phyloP scores from a whole-genome alignment of 2,888 invertebrate species.

The Melieria crassipennis region DNA sequence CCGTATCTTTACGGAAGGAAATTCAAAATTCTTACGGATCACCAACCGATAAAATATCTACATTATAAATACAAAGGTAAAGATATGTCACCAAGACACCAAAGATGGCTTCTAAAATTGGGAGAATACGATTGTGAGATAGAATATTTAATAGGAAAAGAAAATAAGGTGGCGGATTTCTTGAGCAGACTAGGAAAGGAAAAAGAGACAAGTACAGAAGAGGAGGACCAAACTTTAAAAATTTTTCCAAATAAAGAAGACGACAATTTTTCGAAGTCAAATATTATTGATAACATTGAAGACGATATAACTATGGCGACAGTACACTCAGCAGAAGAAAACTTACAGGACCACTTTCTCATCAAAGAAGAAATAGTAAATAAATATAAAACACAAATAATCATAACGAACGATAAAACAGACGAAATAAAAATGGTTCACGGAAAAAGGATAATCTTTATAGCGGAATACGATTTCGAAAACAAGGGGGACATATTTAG shows the following conservation, averaged over 20 bases:
- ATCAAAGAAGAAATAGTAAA: conserved; percentile 37
- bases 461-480: background rate
- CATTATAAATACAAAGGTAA: conserved; percentile 33
- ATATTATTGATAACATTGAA: conserved; percentile 17
- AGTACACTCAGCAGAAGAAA: conserved; percentile 32
- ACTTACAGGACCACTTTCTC: conserved; percentile 20
- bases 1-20: conserved; percentile 15
- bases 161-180: conserved; percentile 15
- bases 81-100: conserved; percentile 33
- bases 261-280: background rate
- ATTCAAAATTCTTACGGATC: conserved; percentile 24
- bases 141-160: background rate
- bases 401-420: conserved; percentile 34
- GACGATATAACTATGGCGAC: conserved; percentile 29
- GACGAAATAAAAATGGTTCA: no score
- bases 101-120: conserved; percentile 23
- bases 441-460: background rate
- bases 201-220: no score
- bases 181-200: conserved; percentile 23
- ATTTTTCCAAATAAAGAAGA: background rate
- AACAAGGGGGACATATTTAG: background rate
- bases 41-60: conserved; percentile 35
- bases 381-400: conserved; percentile 35
- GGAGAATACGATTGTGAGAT: no score
- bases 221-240: conserved; percentile 1